A percentile compares a stretch with the other conserved stretches of the same genome.
Evolutionary conservation across 2,888 invertebrate genomes (phyloP).

Genomic region (Spisula subtruncata): DNA sequence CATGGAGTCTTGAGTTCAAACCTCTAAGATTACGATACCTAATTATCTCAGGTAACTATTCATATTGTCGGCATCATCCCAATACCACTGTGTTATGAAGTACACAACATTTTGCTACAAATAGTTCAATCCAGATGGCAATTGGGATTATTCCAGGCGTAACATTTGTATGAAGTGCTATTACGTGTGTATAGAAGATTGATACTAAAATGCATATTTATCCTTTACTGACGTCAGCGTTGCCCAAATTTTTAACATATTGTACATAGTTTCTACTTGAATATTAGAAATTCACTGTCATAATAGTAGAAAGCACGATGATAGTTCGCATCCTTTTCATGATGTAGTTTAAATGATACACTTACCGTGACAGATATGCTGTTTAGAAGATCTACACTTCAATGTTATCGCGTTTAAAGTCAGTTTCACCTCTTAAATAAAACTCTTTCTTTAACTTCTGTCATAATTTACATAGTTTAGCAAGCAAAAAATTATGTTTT

Average conservation of each 20-base stretch:
- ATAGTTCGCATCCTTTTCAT: background rate
- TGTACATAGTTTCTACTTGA: background rate
- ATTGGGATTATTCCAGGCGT: too few species aligned
- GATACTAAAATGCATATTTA: too few species aligned
- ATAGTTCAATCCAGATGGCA: too few species aligned
- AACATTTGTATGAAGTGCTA: too few species aligned
- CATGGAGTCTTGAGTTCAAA: too few species aligned
- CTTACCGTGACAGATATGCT: constrained; percentile 48
- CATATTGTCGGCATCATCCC: too few species aligned
- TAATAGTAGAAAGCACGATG: background rate
- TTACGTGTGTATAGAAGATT: too few species aligned
- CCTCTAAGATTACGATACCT: too few species aligned
- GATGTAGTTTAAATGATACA: constrained; percentile 35
- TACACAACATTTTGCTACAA: too few species aligned
- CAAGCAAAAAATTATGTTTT: constrained; percentile 55
- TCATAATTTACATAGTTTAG: constrained; percentile 54
- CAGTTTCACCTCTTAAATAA: constrained; percentile 61
- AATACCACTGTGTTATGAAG: too few species aligned
- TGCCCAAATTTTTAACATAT: background rate
- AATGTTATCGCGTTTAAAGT: constrained; percentile 56
- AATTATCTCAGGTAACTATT: too few species aligned
- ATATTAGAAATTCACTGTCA: constrained; percentile 21
- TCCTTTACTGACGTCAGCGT: too few species aligned
- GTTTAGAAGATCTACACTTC: constrained; percentile 39
- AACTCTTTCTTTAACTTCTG: constrained; percentile 47